Conservation (phyloP, 92 coral and sea anemone species). For the Paramuricea clavata region DNA sequence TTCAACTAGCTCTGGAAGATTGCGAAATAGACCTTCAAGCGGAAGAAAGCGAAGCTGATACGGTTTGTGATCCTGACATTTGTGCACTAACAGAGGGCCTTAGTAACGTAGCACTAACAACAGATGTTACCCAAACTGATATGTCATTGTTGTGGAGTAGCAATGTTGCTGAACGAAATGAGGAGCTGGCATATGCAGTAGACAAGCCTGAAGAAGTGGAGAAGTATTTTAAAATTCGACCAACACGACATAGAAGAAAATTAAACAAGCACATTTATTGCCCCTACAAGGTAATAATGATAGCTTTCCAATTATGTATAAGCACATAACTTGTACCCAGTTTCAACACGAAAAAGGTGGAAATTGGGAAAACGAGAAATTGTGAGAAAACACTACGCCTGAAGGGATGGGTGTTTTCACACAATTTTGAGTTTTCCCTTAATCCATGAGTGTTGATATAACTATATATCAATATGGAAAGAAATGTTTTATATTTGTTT, state of each 20-base stretch:
- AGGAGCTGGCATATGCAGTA: slow-evolving; percentile 18
- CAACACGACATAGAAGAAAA: slow-evolving; percentile 24
- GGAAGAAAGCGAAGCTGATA: slow-evolving; percentile 4
- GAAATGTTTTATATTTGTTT: too few relatives aligned
- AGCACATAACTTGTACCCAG: too few relatives aligned
- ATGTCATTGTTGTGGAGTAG: slow-evolving; percentile 25
- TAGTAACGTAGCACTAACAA: slow-evolving; percentile 1
- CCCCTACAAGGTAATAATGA: slow-evolving; percentile 1
- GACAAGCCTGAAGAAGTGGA: slow-evolving; percentile 22
- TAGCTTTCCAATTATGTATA: too few relatives aligned
- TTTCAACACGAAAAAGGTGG: too few relatives aligned
- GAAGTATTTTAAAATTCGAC: slow-evolving; percentile 16
- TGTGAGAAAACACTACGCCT: too few relatives aligned
- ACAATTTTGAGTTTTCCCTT: too few relatives aligned
- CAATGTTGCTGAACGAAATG: slow-evolving; percentile 28
- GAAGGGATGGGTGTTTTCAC: too few relatives aligned
- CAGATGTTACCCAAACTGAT: not conserved
- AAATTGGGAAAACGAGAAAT: too few relatives aligned
- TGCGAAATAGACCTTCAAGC: slow-evolving; percentile 21
- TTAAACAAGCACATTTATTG: slow-evolving; percentile 20
- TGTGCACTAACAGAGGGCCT: not conserved
- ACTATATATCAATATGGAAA: too few relatives aligned
- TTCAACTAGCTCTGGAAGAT: slow-evolving; percentile 14
- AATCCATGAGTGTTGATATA: too few relatives aligned
- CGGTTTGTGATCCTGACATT: slow-evolving; percentile 15